Evolutionary conservation across 2,888 invertebrate species (phyloP).

Genomic region (Chloromyia formosa): DNA sequence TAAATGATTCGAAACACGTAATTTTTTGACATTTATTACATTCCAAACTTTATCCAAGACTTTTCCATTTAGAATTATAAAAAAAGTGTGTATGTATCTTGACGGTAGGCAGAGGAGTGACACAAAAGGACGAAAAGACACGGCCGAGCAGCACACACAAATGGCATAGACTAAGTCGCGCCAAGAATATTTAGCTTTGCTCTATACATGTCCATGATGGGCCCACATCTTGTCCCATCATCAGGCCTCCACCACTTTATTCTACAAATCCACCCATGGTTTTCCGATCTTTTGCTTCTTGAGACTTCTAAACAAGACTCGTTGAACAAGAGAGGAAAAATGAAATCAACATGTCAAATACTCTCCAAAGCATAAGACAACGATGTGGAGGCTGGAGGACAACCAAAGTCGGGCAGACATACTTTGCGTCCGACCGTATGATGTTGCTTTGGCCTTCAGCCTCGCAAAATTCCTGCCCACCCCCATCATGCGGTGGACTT

Average conservation of each 20-base stretch:
- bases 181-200: background rate
- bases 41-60: conserved; percentile 51
- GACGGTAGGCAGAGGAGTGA: background rate
- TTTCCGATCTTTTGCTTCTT: conserved; percentile 1
- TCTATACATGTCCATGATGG: background rate
- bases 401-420: background rate
- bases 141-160: too few species aligned
- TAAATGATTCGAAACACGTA: conserved; percentile 52
- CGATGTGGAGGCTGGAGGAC: conserved; percentile 19
- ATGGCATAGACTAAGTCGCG: background rate
- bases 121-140: background rate
- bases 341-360: conserved; percentile 46
- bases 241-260: background rate
- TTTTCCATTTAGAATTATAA: conserved; percentile 48
- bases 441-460: conserved; percentile 25
- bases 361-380: conserved; percentile 41
- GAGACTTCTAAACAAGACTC: conserved; percentile 30
- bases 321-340: background rate
- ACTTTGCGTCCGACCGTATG: background rate
- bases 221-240: background rate
- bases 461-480: background rate
- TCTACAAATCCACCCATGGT: background rate
- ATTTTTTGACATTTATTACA: conserved; percentile 54
- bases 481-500: background rate
- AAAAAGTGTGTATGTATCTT: conserved; percentile 19